Percentiles rank a stretch among this genome's conserved stretches.
Evolutionary conservation across 1,140 invertebrate genomes (phyloP).

Genomic region (Brachionus asplanchnoidis): DNA sequence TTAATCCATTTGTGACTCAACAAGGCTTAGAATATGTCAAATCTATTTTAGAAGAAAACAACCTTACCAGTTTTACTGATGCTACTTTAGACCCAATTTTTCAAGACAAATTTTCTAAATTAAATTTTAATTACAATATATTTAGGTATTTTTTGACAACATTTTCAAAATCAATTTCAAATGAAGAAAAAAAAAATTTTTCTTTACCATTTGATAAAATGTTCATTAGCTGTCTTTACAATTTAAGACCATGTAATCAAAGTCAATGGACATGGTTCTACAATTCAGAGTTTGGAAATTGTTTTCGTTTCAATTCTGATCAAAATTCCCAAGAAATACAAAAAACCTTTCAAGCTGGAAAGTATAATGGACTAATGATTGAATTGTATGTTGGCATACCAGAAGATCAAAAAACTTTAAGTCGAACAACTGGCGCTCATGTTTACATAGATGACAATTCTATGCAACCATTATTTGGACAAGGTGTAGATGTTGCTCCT

Average conservation of each 20-base stretch:
- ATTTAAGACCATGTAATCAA: neutral
- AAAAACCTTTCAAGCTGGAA: neutral
- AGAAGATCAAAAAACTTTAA: neutral
- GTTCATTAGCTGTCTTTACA: constrained; percentile 20
- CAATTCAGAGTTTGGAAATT: neutral
- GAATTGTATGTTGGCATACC: constrained; percentile 21
- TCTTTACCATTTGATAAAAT: neutral
- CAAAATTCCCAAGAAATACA: neutral
- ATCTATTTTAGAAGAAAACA: neutral
- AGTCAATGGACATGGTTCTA: neutral
- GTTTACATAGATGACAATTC: neutral
- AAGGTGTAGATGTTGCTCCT: neutral
- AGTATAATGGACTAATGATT: constrained; percentile 2
- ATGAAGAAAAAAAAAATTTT: neutral
- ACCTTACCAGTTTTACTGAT: neutral
- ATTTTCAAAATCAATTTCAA: neutral
- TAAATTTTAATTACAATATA: neutral
- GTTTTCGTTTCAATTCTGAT: constrained; percentile 13
- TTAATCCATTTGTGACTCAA: neutral
- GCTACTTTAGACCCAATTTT: neutral
- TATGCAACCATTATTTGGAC: neutral
- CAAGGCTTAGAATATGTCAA: neutral
- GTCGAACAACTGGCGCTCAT: neutral
- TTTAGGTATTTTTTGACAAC: neutral
- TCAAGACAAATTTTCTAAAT: neutral